A percentile compares a stretch with the other conserved stretches of the same genome.
phyloP scores from a whole-genome alignment of 1,140 invertebrate genomes.

The Drosophila littoralis region DNA sequence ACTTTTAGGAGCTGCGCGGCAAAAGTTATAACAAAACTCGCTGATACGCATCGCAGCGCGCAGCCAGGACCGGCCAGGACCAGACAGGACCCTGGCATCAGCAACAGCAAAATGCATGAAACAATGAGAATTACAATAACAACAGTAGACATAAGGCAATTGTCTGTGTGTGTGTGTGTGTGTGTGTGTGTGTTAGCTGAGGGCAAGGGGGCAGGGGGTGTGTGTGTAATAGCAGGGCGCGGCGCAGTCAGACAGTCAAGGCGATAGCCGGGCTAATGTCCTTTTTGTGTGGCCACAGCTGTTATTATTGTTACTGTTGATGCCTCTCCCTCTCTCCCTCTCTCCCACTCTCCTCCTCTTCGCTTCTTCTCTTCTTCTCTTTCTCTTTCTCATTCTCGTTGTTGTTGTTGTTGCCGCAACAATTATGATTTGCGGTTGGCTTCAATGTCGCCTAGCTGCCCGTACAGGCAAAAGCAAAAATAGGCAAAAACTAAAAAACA shows the following conservation, averaged over 20 bases:
- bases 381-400: conserved; percentile 8
- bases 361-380: background rate
- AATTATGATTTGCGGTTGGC: conserved; percentile 76
- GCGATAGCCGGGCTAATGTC: conserved; percentile 64
- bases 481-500: conserved; percentile 9
- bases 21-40: conserved; percentile 55
- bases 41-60: conserved; percentile 57
- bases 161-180: background rate
- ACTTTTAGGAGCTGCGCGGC: conserved; percentile 42
- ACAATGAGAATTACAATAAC: conserved; percentile 55
- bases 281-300: conserved; percentile 62
- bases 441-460: conserved; percentile 28
- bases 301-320: conserved; percentile 47
- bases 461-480: conserved; percentile 12
- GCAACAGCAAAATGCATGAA: conserved; percentile 56
- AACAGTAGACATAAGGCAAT: conserved; percentile 22
- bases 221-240: conserved; percentile 2
- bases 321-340: background rate
- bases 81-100: conserved; percentile 8
- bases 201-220: background rate
- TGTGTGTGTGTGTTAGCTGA: background rate
- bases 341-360: too few relatives aligned
- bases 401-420: conserved; percentile 55
- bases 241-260: conserved; percentile 29
- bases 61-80: background rate